Base-by-base conservation (phyloP, 1,140 invertebrate species). In the Dermatophagoides farinae region DNA sequence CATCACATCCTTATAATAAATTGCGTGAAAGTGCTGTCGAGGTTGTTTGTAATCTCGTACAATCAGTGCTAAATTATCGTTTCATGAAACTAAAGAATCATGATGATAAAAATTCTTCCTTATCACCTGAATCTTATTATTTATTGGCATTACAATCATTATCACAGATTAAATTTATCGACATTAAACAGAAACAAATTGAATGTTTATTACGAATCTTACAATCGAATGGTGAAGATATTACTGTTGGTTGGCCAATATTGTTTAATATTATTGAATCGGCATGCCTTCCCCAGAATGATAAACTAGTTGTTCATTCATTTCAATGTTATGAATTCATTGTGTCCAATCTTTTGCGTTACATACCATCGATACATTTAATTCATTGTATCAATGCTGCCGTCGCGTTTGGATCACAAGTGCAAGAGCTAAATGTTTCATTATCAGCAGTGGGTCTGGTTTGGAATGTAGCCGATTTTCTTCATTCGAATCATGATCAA, bases 11-110 rank as follows among this genome's bases (percentile, higher is more conserved):
- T 0, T 88, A 96, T 67, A 84, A 87, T 58, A 77, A 86, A 61
- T 90, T 97, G 86, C 76, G 93, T 39, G 89, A 92, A 73, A 97
- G 92, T 91, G 92, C 91, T 8, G 89, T 93, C 0, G 89, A 96
- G 74, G 90, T 92, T 1, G 82, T 97, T 18, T 97, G 92, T 0
- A 89, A 88, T 68, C 74, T 98, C 20, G 88, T 97, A 0, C 88
- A 89, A 73, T 83, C 86, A 0, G 89, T 89, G n/a, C 76, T 97
- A 47, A 82, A 85, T 63, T 82, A 84, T 66, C 23, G 12, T 14
- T 23, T 47, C 8, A 18, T 23, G 22, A 20, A 18, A 47, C 1
- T 5, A 16, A 22, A 39, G 11, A 23, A n/a, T n/a, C 6, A 55
- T 8, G 14, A 12, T 1, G 25, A 55, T 10, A 54, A 54, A 54